A percentile compares a stretch with the other conserved stretches of the same genome.
phyloP scores from a whole-genome alignment of 1,140 invertebrate species.

The Calephelis virginiensis region DNA sequence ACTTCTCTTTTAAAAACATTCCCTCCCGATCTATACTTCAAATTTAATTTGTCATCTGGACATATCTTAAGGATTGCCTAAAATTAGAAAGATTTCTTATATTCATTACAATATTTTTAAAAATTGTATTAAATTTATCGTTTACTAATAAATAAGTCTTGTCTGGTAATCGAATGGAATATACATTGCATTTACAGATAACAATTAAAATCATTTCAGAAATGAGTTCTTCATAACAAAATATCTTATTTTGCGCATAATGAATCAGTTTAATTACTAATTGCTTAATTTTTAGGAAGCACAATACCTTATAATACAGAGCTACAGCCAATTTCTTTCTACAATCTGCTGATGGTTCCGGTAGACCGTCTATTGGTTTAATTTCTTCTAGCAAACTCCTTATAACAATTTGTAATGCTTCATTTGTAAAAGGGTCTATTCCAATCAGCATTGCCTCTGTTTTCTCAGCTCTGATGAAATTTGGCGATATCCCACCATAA shows the following conservation, averaged over 20 bases:
- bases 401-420: conserved; percentile 79
- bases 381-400: conserved; percentile 81
- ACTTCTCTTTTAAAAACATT: conserved; percentile 75
- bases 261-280: too few species aligned
- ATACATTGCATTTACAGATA: too few species aligned
- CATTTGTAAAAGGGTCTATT: conserved; percentile 75
- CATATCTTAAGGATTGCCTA: conserved; percentile 77
- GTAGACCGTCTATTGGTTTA: conserved; percentile 79
- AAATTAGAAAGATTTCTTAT: conserved; percentile 23
- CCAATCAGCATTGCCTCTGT: conserved; percentile 83
- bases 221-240: too few species aligned
- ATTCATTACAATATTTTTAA: too few species aligned
- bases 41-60: conserved; percentile 63
- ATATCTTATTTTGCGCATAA: too few species aligned
- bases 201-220: too few species aligned
- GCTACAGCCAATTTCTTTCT: conserved; percentile 82
- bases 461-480: conserved; percentile 84
- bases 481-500: conserved; percentile 83
- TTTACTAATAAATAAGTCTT: too few species aligned
- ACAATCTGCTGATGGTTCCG: conserved; percentile 82
- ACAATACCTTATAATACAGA: conserved; percentile 85
- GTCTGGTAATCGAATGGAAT: too few species aligned
- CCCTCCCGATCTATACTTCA: conserved; percentile 74
- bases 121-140: too few species aligned
- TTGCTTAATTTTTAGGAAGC: background rate